Evolutionary conservation across 2,797 vertebrate genomes (phyloP).

Genomic region (Apogon hyalosoma): DNA sequence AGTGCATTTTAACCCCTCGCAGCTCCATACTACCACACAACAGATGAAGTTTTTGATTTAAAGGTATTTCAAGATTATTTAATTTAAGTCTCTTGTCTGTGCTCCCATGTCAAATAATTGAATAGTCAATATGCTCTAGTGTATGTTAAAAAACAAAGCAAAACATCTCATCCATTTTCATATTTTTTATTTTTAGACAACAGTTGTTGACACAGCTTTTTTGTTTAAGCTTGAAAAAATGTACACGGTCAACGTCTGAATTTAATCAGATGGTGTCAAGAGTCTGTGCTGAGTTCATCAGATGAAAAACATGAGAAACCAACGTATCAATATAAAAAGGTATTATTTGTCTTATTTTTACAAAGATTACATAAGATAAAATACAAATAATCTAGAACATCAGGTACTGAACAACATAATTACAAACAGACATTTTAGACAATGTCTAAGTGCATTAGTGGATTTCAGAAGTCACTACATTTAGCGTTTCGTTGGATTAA

Average conservation of each 20-base stretch:
- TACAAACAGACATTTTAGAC: constrained; percentile 50
- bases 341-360: constrained; percentile 68
- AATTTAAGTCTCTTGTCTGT: not conserved
- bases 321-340: constrained; percentile 74
- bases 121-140: not conserved
- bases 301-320: constrained; percentile 57
- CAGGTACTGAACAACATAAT: constrained; percentile 42
- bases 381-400: constrained; percentile 56
- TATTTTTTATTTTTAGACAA: constrained; percentile 61
- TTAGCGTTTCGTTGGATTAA: constrained; percentile 20
- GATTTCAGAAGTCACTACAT: constrained; percentile 35
- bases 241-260: constrained; percentile 53
- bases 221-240: constrained; percentile 57
- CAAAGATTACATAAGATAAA: constrained; percentile 76
- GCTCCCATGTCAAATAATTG: not conserved
- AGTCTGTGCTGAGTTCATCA: constrained; percentile 37
- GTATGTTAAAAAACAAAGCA: not conserved
- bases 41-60: not conserved
- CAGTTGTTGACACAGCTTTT: constrained; percentile 29
- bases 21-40: not conserved
- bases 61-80: not conserved
- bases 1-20: not conserved
- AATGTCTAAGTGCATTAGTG: constrained; percentile 58
- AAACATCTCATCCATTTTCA: not conserved
- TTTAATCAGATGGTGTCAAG: constrained; percentile 38